Percentiles rank a stretch among this genome's conserved stretches.
Evolutionary conservation across 1,140 invertebrate genomes (phyloP).

Genomic region (Varroa destructor): DNA sequence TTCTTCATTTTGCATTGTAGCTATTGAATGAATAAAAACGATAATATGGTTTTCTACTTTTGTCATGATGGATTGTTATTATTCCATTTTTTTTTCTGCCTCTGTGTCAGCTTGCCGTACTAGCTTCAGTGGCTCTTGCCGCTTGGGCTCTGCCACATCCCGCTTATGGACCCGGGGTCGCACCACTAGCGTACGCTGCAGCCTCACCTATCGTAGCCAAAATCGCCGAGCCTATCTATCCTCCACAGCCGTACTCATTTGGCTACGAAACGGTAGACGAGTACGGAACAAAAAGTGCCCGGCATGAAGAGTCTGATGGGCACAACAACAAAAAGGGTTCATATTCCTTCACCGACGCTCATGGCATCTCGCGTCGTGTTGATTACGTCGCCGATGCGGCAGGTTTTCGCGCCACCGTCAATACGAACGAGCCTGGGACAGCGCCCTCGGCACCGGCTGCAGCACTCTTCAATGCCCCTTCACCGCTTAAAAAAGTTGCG

Average conservation of each 20-base stretch:
- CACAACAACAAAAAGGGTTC: slow-evolving; percentile 33
- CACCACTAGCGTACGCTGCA: neutral
- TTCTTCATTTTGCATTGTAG: too few species aligned
- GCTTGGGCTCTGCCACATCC: neutral
- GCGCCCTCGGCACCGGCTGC: slow-evolving; percentile 21
- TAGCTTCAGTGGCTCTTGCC: too few species aligned
- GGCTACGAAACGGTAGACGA: slow-evolving; percentile 33
- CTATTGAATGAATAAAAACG: too few species aligned
- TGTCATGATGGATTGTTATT: too few species aligned
- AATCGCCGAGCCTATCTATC: neutral
- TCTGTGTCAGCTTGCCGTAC: too few species aligned
- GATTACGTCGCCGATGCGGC: slow-evolving; percentile 34
- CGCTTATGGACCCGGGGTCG: neutral
- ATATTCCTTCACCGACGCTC: slow-evolving; percentile 32
- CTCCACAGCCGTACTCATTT: slow-evolving; percentile 33
- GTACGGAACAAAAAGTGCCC: slow-evolving; percentile 31
- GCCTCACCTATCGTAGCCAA: neutral
- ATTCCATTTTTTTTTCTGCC: too few species aligned
- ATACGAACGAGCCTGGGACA: slow-evolving; percentile 33
- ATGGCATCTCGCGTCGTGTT: slow-evolving; percentile 32
- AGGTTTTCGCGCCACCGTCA: slow-evolving; percentile 33
- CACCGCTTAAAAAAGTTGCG: slow-evolving; percentile 1
- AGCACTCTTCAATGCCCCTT: neutral
- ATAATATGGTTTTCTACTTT: too few species aligned
- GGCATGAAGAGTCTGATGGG: slow-evolving; percentile 32